Base-by-base conservation (phyloP, 2,113 vertebrate species). In the Cephalopterus ornatus region DNA sequence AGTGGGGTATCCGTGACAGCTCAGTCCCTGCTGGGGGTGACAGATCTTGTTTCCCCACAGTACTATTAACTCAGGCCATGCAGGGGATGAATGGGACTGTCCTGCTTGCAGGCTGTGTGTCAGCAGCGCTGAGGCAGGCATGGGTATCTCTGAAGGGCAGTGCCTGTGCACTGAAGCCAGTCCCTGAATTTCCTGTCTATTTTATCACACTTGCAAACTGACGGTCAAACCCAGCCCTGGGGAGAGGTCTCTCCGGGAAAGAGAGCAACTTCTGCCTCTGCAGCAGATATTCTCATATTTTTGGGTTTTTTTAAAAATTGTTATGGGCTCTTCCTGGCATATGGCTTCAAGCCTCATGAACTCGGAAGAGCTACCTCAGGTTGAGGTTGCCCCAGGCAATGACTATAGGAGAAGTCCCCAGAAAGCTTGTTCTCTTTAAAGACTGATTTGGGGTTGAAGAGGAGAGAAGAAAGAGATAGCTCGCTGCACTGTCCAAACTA, bases 131-230 rank as follows among this genome's bases (percentile, higher is more conserved):
- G 76, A n/a, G 76, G 63, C 79, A 83, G 58, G 80, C 44, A 26
- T 20, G 9, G 68, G 68, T 58, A 66, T 8, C 84, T 95, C 65
- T 70, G 46, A 84, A 70, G 84, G 87, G 76, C 92, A 92, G 92
- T 3, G 32, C 28, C 80, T 58, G 72, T 46, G 76, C 63, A 8
- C 80, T 53, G 80, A 67, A 95, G 76, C 72, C 87, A 68, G 85
- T 93, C 73, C 85, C 52, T 94, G 92, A 89, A 75, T 94, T 89
- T 92, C 78, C 92, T 93, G 77, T 88, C 89, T 88, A 37, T 42
- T 92, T 91, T 92, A 92, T 79, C 66, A 85, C 77, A 26, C 90
- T 94, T 75, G 62, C 81, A 89, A 94, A 94, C 61, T 6, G 27
- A 63, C 0, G 0, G 81, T 53, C 85, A 82, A 88, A 30, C 81